A percentile compares a stretch with the other conserved stretches of the same genome.
These are phyloP conservation scores for Carettochelys insculpta DNA, from an alignment of 2,113 vertebrate species.

Conservation along the genomic window DNA sequence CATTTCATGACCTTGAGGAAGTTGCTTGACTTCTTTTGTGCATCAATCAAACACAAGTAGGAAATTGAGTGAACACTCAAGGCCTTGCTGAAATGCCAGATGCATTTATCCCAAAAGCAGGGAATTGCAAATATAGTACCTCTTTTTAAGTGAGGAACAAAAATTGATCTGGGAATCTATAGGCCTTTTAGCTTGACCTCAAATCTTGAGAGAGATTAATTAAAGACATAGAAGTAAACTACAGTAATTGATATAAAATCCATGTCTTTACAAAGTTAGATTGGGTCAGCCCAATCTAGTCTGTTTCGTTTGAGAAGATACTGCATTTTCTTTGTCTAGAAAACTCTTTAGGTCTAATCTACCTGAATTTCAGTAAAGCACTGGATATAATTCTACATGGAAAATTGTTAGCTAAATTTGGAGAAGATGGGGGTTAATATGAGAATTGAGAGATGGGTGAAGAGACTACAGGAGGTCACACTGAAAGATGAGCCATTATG, in stretches of 20 bases:
- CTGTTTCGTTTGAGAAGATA: not conserved
- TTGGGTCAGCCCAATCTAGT: not conserved
- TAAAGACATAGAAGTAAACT: not conserved
- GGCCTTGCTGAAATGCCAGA: not conserved
- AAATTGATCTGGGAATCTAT: too few species aligned
- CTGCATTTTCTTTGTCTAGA: too few species aligned
- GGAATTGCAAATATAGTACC: too few species aligned
- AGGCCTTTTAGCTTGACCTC: too few species aligned
- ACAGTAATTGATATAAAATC: not conserved
- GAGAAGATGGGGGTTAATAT: not conserved
- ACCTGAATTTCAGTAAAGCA: not conserved
- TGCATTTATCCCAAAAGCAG: too few species aligned
- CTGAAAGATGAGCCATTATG: not conserved
- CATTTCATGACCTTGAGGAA: not conserved
- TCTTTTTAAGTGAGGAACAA: too few species aligned
- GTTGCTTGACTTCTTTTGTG: not conserved
- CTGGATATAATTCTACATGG: not conserved
- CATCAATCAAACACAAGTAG: not conserved
- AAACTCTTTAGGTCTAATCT: not conserved
- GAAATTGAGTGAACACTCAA: not conserved
- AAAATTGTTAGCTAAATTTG: not conserved
- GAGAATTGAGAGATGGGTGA: not conserved
- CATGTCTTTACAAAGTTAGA: not conserved
- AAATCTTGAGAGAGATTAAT: not conserved
- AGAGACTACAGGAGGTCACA: not conserved